Evolutionary conservation across 2,113 vertebrate genomes (phyloP), one percentile per base, ranked within the genome.

Genomic region (Melanocharis versteri): DNA sequence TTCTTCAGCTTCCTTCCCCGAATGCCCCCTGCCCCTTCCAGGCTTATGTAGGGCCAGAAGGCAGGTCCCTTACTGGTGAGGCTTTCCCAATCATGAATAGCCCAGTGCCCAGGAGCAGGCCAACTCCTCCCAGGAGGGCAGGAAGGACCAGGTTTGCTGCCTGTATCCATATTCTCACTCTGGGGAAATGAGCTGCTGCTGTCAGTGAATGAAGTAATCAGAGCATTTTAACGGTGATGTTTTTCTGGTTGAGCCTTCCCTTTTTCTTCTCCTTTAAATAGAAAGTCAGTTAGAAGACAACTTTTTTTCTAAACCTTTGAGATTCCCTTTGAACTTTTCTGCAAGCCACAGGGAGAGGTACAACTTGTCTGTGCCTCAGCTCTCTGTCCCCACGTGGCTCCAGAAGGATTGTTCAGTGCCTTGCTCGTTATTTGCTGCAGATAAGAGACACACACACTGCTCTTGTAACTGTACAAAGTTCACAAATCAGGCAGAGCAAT

Each of bases 1-100:
- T 87, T 82, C 60, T 60, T 51, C 40, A 68, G 6, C 39, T 73
- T 80, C 50, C 37, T 62, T 39, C 26, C 26, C 73, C 0, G 0
- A 70, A 21, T 45, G 7, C 3, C 7, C 15, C 30, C 19, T 0
- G 0, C 40, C 24, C 6, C 11, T 81, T n/a, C 28, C 5, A 11
- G 47, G 61, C 5, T 69, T 8, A n/a, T 28, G 10, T 20, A 56
- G 27, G 81, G 22, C 42, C 54, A 62, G 76, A 73, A 61, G 51
- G 56, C 11, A 39, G 15, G n/a, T 65, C 50, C 51, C 39, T 47
- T 65, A 40, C 60, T 79, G 51, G 21, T 62, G 35, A 61, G 66
- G n/a, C 39, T 73, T 57, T 69, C 57, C 19, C 13, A 39, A 1
- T 21, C 1, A 1, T 17, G 24, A 71, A 50, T 1, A 70, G 56